Base-by-base conservation (phyloP, 2,113 vertebrate species). In the Vulpes vulpes region DNA sequence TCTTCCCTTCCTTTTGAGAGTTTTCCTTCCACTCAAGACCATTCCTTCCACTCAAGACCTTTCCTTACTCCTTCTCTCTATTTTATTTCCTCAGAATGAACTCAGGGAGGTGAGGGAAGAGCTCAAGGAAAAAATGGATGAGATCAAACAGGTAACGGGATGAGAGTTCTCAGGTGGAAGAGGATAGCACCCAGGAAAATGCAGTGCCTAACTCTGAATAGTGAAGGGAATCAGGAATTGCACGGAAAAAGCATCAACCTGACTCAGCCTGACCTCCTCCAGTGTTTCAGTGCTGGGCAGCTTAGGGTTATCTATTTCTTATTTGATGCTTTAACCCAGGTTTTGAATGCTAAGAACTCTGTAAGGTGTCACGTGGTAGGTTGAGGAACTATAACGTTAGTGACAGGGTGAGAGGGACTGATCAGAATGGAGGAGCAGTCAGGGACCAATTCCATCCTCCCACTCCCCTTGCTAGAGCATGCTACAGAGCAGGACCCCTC, bases 71-170 rank as follows among this genome's bases (percentile, higher is more conserved):
- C 22, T 23, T 76, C 53, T 80, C 32, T 90, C 62, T 43, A 3
- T 94, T 94, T 78, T 90, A 32, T 96, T 67, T 97, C 51, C 88
- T 71, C 95, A 98, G 98, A 97, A 91, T 90, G 96, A 98, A 93
- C 89, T 98, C 67, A 98, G 97, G 53, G 96, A 98, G 64, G 96
- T 98, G 82, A 96, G 95, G n/a, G 95, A 98, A 97, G 94, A 98
- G 30, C 98, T 98, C 91, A 96, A 97, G 80, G 97, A 97, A 73
- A 98, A 98, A 89, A 98, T 98, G 95, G 97, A 98, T 30, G 98
- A 98, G 93, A 97, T 98, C 83, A 97, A 98, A n/a, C 97, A 98
- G 98, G 97, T 98, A 96, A 97, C 1, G 17, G 9, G 12, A 55
- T 23, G 79, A 53, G 30, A n/a, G 15, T 59, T 74, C 12, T 2